Evolutionary conservation across 92 coral and sea anemone genomes (phyloP), one percentile per base, ranked within the genome.

Genomic region (Actinostola sp.): DNA sequence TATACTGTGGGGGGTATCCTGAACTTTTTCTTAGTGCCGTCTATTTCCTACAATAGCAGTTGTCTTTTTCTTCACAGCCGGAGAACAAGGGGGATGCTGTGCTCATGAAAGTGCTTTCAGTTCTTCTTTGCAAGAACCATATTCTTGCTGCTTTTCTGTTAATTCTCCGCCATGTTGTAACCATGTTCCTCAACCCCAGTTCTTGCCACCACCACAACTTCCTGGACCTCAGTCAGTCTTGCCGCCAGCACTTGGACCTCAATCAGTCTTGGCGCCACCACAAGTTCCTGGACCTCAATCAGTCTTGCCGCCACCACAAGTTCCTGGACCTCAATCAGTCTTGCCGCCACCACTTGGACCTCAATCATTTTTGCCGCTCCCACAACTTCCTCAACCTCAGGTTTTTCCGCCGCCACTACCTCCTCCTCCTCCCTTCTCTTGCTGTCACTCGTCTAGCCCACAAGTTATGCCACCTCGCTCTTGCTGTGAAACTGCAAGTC

Each of bases 91-190:
- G 10, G 66, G 48, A n/a, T 61, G 66, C 21, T 61, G 66, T 35
- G 30, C 48, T 26, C 43, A 61, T 5, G 25, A 13, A 31, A 26
- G 46, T 34, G 42, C 66, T 31, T 44, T 42, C 9, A 17, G 30
- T 39, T 31, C 11, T 39, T 14, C 60, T 24, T n/a, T 17, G 1
- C 66, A 61, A 36, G n/a, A 28, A 2, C 64, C 64, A 31, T 58
- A 1, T 16, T 58, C 23, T 58, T 58, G 73, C 73, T 67, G 73
- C 29, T 59, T 43, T 9, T 67, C 73, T 29, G 38, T 21, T n/a
- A 28, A 33, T 4, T 38, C 64, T 0, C 64, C 64, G 11, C 64
- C 64, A 13, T 58, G 64, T 17, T 58, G 64, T 20, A n/a, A 58
- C 1, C 36, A 27, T 1, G 34, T 13, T 58, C 20, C 28, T 61